Evolutionary conservation across 2,797 vertebrate genomes (phyloP).

Genomic region (Melanotaenia maccullochi): DNA sequence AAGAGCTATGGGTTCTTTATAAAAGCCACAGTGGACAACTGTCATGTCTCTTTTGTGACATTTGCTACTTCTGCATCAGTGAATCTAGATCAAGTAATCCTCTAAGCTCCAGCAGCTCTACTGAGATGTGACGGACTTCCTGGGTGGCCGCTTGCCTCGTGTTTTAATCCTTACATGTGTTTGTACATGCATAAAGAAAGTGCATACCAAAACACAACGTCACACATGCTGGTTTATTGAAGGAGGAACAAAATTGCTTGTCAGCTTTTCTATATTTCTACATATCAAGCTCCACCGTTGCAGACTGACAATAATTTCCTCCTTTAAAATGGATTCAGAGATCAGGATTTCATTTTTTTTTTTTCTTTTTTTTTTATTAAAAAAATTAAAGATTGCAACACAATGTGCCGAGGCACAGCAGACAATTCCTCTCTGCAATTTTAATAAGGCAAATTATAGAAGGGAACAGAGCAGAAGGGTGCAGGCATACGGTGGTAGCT

Average conservation of each 20-base stretch:
- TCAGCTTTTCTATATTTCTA: conserved; percentile 1
- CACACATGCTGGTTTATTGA: conserved; percentile 12
- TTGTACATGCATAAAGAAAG: conserved; percentile 13
- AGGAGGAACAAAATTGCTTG: conserved; percentile 1
- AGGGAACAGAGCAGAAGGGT: conserved; percentile 61
- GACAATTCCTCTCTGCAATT: conserved; percentile 63
- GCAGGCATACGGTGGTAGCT: conserved; percentile 55
- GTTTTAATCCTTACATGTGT: conserved; percentile 21
- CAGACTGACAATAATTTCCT: conserved; percentile 10
- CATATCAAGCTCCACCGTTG: conserved; percentile 8
- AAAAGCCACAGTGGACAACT: conserved; percentile 54
- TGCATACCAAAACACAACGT: conserved; percentile 16
- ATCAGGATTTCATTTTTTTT: conserved; percentile 7
- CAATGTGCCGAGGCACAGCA: conserved; percentile 30
- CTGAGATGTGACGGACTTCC: conserved; percentile 45
- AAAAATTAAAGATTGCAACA: conserved; percentile 19
- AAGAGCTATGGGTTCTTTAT: conserved; percentile 56
- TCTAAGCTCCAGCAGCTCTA: conserved; percentile 43
- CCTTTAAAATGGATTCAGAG: conserved; percentile 10
- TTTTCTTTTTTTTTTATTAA: neutral
- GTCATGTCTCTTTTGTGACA: conserved; percentile 57
- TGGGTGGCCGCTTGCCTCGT: conserved; percentile 37
- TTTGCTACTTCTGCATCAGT: conserved; percentile 49
- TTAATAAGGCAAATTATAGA: conserved; percentile 65
- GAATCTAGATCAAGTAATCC: conserved; percentile 62